These are phyloP conservation scores for Neostethus bicornis DNA, from an alignment of 2,797 vertebrate genomes.

Conservation along the genomic window DNA sequence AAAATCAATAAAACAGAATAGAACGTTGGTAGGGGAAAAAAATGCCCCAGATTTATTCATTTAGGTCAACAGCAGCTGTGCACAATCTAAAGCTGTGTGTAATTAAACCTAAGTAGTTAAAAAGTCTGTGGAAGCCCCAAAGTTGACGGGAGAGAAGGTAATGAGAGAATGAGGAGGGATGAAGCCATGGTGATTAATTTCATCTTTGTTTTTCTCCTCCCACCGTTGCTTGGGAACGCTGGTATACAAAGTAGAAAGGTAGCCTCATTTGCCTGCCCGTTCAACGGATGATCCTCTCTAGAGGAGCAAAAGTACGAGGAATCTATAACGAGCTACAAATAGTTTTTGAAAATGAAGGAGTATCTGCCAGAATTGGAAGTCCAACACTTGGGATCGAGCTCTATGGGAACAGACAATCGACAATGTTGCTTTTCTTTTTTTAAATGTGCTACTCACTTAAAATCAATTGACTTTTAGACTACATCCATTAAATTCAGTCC, in stretches of 20 bases:
- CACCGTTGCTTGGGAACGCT: constrained; percentile 44
- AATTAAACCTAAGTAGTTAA: constrained; percentile 76
- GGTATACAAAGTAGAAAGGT: constrained; percentile 59
- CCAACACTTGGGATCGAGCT: constrained; percentile 40
- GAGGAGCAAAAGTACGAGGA: constrained; percentile 47
- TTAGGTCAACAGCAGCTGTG: constrained; percentile 76
- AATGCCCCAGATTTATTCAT: constrained; percentile 78
- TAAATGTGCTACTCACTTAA: constrained; percentile 23
- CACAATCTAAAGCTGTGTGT: constrained; percentile 68
- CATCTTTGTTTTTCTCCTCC: constrained; percentile 71
- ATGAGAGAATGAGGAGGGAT: constrained; percentile 42
- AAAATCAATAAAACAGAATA: constrained; percentile 71
- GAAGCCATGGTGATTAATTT: constrained; percentile 67
- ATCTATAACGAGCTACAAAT: constrained; percentile 67
- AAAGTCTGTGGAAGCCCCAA: constrained; percentile 52
- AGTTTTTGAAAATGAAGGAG: constrained; percentile 53
- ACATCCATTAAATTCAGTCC: too few relatives aligned
- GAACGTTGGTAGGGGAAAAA: constrained; percentile 44
- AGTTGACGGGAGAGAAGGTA: constrained; percentile 41
- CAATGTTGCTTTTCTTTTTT: constrained; percentile 34
- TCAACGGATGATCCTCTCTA: constrained; percentile 44
- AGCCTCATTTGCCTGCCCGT: constrained; percentile 67
- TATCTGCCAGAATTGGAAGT: constrained; percentile 42
- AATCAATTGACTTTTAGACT: background rate
- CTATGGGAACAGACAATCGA: constrained; percentile 44